Evolutionary conservation across 2,797 vertebrate genomes (phyloP).

Genomic region (Denticeps clupeoides): DNA sequence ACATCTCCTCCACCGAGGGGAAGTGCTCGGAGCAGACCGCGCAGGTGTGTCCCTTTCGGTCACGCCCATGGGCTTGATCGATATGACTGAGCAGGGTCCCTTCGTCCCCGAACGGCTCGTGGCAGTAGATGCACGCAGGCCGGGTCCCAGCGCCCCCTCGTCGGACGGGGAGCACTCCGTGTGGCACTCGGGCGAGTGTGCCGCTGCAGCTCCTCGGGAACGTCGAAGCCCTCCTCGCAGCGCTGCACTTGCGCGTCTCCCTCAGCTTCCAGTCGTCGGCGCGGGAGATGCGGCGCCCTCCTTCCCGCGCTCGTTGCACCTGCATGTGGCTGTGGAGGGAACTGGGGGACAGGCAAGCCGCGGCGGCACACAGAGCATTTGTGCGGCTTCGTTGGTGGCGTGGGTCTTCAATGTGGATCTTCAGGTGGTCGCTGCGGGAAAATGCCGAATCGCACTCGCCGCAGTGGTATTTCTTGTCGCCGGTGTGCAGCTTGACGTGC

Average conservation of each 20-base stretch:
- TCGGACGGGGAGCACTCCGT: conserved; percentile 91
- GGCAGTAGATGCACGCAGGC: conserved; percentile 92
- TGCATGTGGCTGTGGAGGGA: conserved; percentile 98
- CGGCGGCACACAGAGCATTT: conserved; percentile 96
- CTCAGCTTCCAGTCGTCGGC: conserved; percentile 71
- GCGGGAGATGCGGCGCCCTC: conserved; percentile 79
- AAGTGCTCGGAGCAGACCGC: conserved; percentile 92
- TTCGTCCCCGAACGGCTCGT: conserved; percentile 91
- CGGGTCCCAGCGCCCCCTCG: conserved; percentile 67
- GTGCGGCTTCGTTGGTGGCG: conserved; percentile 96
- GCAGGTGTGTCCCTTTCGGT: conserved; percentile 80
- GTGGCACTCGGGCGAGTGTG: conserved; percentile 96
- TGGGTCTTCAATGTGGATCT: conserved; percentile 99
- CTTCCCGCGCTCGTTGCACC: conserved; percentile 90
- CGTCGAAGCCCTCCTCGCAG: conserved; percentile 95
- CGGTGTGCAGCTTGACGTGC: conserved; percentile 95
- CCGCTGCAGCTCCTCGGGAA: conserved; percentile 92
- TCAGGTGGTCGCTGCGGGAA: conserved; percentile 95
- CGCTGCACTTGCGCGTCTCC: conserved; percentile 96
- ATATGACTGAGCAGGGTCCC: conserved; percentile 85
- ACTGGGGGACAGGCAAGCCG: conserved; percentile 90
- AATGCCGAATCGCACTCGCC: conserved; percentile 93
- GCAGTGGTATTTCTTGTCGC: conserved; percentile 98
- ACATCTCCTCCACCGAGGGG: conserved; percentile 85
- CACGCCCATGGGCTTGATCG: conserved; percentile 81